Evolutionary conservation across 2,113 vertebrate genomes (phyloP).

Genomic region (cattle (Bos taurus)): DNA sequence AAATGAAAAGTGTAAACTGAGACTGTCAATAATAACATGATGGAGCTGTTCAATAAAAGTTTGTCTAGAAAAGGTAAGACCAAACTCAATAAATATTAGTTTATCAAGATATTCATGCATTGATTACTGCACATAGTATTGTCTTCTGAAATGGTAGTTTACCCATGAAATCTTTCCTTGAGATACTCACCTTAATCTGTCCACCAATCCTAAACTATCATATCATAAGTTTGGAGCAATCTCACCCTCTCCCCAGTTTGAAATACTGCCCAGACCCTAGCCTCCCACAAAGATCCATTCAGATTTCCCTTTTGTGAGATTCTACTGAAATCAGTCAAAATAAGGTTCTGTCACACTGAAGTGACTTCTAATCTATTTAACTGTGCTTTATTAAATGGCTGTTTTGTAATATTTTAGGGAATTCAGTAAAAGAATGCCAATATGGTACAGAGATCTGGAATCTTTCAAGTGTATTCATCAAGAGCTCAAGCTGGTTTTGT

Average conservation of each 20-base stretch:
- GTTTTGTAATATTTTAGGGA: background rate
- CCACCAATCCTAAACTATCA: background rate
- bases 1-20: background rate
- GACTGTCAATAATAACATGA: background rate
- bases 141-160: background rate
- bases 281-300: background rate
- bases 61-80: background rate
- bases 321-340: background rate
- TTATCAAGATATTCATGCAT: background rate
- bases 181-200: background rate
- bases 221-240: background rate
- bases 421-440: background rate
- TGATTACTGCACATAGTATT: background rate
- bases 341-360: background rate
- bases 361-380: background rate
- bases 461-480: background rate
- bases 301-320: background rate
- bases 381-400: background rate
- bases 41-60: background rate
- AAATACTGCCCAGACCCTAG: background rate
- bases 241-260: background rate
- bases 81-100: background rate
- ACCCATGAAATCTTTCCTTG: background rate
- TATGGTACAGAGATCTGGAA: background rate
- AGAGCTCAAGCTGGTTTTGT: constrained; percentile 14